Percentiles rank a stretch among this genome's conserved stretches.
These are phyloP conservation scores for Hydrozoanthus gracilis DNA, from an alignment of 92 coral and sea anemone species.

Conservation along the genomic window DNA sequence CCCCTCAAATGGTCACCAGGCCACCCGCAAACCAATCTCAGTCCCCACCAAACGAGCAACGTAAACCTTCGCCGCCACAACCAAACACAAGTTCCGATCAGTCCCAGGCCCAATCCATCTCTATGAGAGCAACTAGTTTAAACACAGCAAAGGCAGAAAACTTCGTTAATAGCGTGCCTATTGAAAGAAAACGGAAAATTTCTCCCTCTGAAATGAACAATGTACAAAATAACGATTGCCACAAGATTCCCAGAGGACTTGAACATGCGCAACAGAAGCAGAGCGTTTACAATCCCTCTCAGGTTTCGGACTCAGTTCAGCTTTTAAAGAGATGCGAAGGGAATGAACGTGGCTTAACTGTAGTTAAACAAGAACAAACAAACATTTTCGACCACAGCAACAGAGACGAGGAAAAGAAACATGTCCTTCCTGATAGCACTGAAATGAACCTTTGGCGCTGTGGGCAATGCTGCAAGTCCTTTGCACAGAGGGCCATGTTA, in stretches of 20 bases:
- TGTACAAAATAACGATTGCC: not conserved
- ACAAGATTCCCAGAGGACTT: not conserved
- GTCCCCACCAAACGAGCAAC: conserved; percentile 20
- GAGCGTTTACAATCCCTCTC: not conserved
- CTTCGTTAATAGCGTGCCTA: conserved; percentile 1
- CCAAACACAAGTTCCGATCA: conserved; percentile 36
- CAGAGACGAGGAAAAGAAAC: not conserved
- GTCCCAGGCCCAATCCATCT: conserved; percentile 30
- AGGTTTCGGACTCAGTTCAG: conserved; percentile 2
- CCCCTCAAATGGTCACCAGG: conserved; percentile 44
- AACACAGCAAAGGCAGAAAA: not conserved
- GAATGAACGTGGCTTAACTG: not conserved
- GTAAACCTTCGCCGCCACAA: conserved; percentile 46
- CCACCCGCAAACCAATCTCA: conserved; percentile 21
- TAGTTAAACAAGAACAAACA: conserved; percentile 25
- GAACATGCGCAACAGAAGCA: conserved; percentile 17
- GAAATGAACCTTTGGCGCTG: conserved; percentile 86
- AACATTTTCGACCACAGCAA: not conserved
- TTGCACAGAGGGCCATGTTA: conserved; percentile 84
- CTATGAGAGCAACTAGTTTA: not conserved
- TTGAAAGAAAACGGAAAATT: conserved; percentile 36
- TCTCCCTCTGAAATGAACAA: not conserved
- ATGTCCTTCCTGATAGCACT: conserved; percentile 43
- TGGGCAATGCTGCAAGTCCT: conserved; percentile 89
- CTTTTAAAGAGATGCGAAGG: not conserved